Evolutionary conservation across 2,797 vertebrate species (phyloP), one percentile per base, ranked within the genome.

Genomic region (Crypturellus tataupa): DNA sequence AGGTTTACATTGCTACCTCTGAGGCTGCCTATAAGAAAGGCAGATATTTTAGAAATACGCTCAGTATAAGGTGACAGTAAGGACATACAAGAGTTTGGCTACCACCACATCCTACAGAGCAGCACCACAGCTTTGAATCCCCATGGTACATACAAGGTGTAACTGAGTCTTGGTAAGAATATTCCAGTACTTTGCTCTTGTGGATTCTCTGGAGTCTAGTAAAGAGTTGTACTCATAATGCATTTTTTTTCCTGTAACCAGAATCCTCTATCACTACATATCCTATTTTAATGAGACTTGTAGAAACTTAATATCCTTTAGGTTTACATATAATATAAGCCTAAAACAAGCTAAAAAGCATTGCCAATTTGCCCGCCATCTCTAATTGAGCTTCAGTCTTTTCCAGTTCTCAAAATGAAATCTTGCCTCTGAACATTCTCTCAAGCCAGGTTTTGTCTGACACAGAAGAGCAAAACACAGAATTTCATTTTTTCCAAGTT

Each of bases 401-500:
- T 94, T 78, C 85, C 87, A 85, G 53, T 37, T 75, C 83, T 69
- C 40, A 8, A 58, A 49, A 87, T 9, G n/a, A 90, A 96, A 65
- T 31, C 77, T 77, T 82, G 71, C 80, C 71, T 63, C 33, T 79
- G 73, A 71, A 12, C 11, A 11, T 10, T 90, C 64, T 70, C 87
- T 13, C 53, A 16, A 89, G 85, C 73, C 89, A 93, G 85, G 35
- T 31, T 86, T 85, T 73, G 56, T 70, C 91, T 80, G 83, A 86
- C 78, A 92, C 47, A 0, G 60, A 25, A 18, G 47, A 85, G 39
- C 67, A 86, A 60, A 81, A 73, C 89, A 65, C 53, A 53, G 53
- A 53, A 42, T 62, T 91, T 71, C 87, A 56, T 64, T 93, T 94
- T 78, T 84, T 80, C 89, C 75, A 47, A 85, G 95, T 86, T 65